Conservation (phyloP, 1,140 invertebrate genomes). For the Drosophila albomicans region DNA sequence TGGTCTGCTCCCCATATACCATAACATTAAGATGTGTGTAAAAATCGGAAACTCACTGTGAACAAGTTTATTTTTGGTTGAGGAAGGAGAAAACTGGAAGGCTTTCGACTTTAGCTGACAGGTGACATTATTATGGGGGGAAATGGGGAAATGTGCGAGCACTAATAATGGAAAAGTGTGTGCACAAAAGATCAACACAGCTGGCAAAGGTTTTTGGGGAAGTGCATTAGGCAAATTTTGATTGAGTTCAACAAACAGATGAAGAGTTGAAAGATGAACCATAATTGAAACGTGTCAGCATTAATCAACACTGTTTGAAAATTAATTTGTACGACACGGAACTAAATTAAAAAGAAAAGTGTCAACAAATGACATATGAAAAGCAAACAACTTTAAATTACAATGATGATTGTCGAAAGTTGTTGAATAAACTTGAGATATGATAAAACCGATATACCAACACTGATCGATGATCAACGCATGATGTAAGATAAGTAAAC, state of each 20-base stretch:
- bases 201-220: slow-evolving; percentile 7
- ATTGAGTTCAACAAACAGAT: background rate
- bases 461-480: background rate
- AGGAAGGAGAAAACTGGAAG: slow-evolving; percentile 21
- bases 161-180: slow-evolving; percentile 14
- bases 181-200: background rate
- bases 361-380: background rate
- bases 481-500: background rate
- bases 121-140: slow-evolving; percentile 33
- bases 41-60: slow-evolving; percentile 30
- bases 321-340: background rate
- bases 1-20: slow-evolving; percentile 4
- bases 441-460: background rate
- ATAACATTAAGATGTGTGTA: slow-evolving; percentile 15
- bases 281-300: background rate
- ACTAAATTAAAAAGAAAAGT: background rate
- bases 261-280: background rate
- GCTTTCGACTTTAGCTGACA: slow-evolving; percentile 21
- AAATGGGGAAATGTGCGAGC: background rate
- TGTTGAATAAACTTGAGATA: background rate
- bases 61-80: slow-evolving; percentile 19
- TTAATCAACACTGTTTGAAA: background rate
- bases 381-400: background rate
- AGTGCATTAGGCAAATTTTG: slow-evolving; percentile 33
- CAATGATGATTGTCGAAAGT: background rate